These are phyloP conservation scores for Ephialtes manifestator DNA, from an alignment of 2,888 invertebrate genomes.

Conservation along the genomic window DNA sequence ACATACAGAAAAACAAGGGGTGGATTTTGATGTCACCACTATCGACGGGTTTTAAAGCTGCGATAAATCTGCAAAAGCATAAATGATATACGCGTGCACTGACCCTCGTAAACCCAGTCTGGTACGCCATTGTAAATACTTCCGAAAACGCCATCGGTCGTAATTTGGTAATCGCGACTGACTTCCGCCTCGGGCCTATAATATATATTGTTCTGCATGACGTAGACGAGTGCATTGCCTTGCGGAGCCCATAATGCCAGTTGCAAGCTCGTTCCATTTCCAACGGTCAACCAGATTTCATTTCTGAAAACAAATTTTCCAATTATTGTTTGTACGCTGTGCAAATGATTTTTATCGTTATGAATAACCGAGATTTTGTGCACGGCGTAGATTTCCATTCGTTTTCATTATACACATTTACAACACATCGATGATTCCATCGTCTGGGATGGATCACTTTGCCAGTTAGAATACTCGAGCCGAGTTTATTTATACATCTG, in stretches of 20 bases:
- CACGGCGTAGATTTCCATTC: too few relatives aligned
- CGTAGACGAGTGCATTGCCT: conserved; percentile 91
- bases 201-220: conserved; percentile 92
- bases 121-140: conserved; percentile 94
- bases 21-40: not conserved
- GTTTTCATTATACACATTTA: not conserved
- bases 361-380: not conserved
- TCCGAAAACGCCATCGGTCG: conserved; percentile 88
- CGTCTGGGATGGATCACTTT: not conserved
- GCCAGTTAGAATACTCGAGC: not conserved
- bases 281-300: conserved; percentile 77
- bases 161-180: conserved; percentile 87
- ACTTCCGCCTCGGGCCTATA: conserved; percentile 88
- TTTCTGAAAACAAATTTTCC: conserved; percentile 69
- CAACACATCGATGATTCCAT: not conserved
- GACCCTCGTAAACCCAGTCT: conserved; percentile 98
- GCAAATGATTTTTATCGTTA: not conserved
- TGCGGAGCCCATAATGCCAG: conserved; percentile 93
- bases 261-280: conserved; percentile 88
- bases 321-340: not conserved
- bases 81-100: conserved; percentile 70
- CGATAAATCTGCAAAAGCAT: conserved; percentile 48
- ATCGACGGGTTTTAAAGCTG: not conserved
- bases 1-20: too few relatives aligned
- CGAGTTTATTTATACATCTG: not conserved